These are phyloP conservation scores for Mola mola DNA, from an alignment of 2,113 vertebrate genomes.

Conservation along the genomic window DNA sequence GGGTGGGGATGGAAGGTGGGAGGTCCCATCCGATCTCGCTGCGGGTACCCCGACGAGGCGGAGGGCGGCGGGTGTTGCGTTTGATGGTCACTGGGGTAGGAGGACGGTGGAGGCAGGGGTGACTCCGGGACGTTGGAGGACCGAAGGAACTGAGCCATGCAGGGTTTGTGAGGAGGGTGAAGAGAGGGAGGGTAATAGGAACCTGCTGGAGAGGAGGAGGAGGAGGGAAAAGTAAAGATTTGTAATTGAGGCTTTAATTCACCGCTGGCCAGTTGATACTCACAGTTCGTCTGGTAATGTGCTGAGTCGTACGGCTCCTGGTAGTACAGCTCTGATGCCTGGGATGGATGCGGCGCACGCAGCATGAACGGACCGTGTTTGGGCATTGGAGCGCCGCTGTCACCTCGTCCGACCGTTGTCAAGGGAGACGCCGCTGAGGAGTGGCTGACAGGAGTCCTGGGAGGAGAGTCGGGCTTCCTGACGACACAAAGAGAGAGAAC, in stretches of 20 bases:
- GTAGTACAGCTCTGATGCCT: conserved; percentile 89
- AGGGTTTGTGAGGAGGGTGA: conserved; percentile 88
- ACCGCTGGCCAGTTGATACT: conserved; percentile 51
- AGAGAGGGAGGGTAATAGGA: conserved; percentile 88
- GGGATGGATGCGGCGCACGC: conserved; percentile 86
- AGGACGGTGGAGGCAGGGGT: conserved; percentile 84
- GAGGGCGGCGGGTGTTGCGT: conserved; percentile 73
- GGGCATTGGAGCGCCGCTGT: conserved; percentile 81
- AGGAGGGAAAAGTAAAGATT: background rate
- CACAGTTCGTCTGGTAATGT: conserved; percentile 88
- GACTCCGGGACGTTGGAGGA: conserved; percentile 90
- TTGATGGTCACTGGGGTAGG: conserved; percentile 63
- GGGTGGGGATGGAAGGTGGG: conserved; percentile 86
- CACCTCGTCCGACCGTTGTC: conserved; percentile 80
- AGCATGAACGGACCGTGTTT: conserved; percentile 87
- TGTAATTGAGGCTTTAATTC: too few relatives aligned
- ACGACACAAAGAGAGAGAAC: conserved; percentile 3
- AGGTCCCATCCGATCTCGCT: conserved; percentile 87
- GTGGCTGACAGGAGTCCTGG: conserved; percentile 88
- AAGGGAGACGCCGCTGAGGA: conserved; percentile 85
- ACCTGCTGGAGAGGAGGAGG: conserved; percentile 80
- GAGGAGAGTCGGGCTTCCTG: conserved; percentile 83
- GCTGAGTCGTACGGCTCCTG: conserved; percentile 89
- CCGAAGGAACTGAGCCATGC: conserved; percentile 91
- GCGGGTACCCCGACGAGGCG: conserved; percentile 85